Conservation (phyloP, 2,113 vertebrate genomes). For the Cryptotis parvus region DNA sequence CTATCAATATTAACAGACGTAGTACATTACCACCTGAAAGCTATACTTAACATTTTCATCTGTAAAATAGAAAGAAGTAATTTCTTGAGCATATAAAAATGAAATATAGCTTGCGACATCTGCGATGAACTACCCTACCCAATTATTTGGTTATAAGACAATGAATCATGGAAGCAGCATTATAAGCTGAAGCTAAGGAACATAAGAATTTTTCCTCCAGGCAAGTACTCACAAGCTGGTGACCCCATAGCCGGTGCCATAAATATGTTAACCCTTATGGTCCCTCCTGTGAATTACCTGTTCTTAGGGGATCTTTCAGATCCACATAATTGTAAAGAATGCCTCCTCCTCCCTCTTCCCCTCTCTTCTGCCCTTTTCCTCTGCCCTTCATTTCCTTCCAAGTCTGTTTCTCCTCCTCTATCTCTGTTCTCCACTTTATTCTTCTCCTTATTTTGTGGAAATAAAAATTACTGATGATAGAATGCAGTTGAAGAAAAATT, state of each 20-base stretch:
- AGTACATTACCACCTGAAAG: conserved; percentile 62
- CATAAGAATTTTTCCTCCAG: conserved; percentile 65
- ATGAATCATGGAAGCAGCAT: conserved; percentile 68
- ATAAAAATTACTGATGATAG: conserved; percentile 15
- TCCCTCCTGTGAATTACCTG: background rate
- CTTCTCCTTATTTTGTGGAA: background rate
- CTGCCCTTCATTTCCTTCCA: background rate
- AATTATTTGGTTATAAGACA: conserved; percentile 77
- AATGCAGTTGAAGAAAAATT: conserved; percentile 4
- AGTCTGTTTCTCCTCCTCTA: background rate
- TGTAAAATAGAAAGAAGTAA: conserved; percentile 44
- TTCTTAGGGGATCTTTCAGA: background rate
- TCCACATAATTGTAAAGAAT: background rate
- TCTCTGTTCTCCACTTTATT: too few species aligned
- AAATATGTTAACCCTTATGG: conserved; percentile 54
- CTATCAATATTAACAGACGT: conserved; percentile 1
- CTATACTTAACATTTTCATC: conserved; percentile 58
- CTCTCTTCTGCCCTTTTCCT: background rate
- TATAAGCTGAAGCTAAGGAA: conserved; percentile 60
- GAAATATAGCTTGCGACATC: conserved; percentile 53
- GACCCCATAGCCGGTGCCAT: background rate
- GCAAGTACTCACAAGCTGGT: background rate
- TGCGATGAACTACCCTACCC: conserved; percentile 64
- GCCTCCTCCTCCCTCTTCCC: background rate
- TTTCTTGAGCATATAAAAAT: conserved; percentile 55